These are phyloP conservation scores for Platanista minor DNA, from an alignment of 2,113 vertebrate species.

Conservation along the genomic window DNA sequence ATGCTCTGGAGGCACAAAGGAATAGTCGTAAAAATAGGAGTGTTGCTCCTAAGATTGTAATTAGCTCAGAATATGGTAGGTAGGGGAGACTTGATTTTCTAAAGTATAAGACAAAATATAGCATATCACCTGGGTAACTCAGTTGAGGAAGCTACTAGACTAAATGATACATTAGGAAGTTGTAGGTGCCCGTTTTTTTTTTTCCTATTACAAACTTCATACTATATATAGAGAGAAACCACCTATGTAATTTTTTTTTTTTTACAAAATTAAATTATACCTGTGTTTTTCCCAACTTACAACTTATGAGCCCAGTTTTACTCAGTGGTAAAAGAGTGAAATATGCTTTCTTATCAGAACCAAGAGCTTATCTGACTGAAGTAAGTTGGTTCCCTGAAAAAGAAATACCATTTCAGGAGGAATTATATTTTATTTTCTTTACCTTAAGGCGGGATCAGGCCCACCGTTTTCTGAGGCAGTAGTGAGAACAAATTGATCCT, in stretches of 20 bases:
- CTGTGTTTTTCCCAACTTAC: not conserved
- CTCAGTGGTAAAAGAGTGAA: not conserved
- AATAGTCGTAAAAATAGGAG: not conserved
- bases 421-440: constrained; percentile 39
- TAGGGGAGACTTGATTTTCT: not conserved
- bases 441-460: not conserved
- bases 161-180: not conserved
- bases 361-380: not conserved
- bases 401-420: not conserved
- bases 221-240: not conserved
- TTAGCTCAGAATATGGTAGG: not conserved
- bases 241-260: not conserved
- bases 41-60: not conserved
- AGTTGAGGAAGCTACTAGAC: not conserved
- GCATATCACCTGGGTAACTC: not conserved
- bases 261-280: not conserved
- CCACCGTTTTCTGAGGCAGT: not conserved
- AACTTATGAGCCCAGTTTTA: not conserved
- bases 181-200: not conserved
- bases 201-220: not conserved
- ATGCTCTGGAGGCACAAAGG: not conserved
- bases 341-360: not conserved
- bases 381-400: not conserved
- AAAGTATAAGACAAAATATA: not conserved
- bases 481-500: not conserved